Conservation (phyloP, 2,113 vertebrate genomes). For the Sciurus niger region DNA sequence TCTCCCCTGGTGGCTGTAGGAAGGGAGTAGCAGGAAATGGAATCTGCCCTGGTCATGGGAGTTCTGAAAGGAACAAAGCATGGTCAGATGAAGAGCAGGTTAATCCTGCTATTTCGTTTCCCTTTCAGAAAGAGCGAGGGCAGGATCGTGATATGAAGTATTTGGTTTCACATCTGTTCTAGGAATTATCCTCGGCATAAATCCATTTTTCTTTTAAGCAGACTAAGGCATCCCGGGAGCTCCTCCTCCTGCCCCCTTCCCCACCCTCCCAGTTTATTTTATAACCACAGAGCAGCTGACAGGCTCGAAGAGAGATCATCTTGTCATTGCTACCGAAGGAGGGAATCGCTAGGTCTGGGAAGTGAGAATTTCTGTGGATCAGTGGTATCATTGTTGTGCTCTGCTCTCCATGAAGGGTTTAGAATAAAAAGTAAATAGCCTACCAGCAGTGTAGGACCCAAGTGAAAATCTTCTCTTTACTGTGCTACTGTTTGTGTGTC, state of each 20-base stretch:
- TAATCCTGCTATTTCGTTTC: conserved; percentile 78
- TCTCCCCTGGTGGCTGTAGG: not conserved
- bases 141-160: conserved; percentile 65
- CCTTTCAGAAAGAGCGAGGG: conserved; percentile 70
- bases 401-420: not conserved
- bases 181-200: conserved; percentile 82
- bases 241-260: not conserved
- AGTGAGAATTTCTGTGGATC: conserved; percentile 43
- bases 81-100: conserved; percentile 73
- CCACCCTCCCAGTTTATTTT: conserved; percentile 19
- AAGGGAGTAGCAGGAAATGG: conserved; percentile 72
- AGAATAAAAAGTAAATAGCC: not conserved
- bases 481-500: not conserved
- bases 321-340: conserved; percentile 45
- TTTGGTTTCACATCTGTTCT: conserved; percentile 86
- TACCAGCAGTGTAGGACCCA: not conserved
- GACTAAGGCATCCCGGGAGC: conserved; percentile 64
- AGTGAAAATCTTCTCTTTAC: not conserved
- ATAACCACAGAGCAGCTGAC: conserved; percentile 74
- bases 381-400: not conserved
- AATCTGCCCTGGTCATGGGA: conserved; percentile 60
- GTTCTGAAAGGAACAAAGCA: conserved; percentile 73
- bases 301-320: conserved; percentile 64
- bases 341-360: not conserved
- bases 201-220: conserved; percentile 80